Base-by-base conservation (phyloP, 2,888 invertebrate genomes). In the Anorthoa munda region DNA sequence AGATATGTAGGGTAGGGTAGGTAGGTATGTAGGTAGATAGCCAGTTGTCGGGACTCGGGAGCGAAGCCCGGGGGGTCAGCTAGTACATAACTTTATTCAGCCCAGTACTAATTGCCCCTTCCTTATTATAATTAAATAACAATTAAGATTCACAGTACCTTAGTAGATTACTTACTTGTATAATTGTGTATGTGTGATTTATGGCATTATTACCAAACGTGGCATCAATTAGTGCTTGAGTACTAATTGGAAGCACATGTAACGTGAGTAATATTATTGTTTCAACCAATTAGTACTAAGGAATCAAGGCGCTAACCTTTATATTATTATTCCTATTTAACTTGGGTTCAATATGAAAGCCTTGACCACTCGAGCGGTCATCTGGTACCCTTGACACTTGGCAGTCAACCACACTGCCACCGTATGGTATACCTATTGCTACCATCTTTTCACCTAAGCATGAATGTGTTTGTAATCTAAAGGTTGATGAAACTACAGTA, bases 181-280 rank as follows among this genome's bases (percentile, higher is more conserved):
- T 50, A 56, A 61, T 61, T 56, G 48, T 60, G 26, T 63, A 5
- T 56, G 13, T 53, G 21, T 51, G 50, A 51, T 61, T 58, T 53
- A 74, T 80, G 66, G 56, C 48, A 56, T 73, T 66, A 59, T 46
- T 66, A 31, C 58, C 59, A 63, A 75, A 53, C 70, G 69, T 68
- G 80, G 56, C 45, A 26, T 46, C 26, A 64, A 77, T 77, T 77
- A 82, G 58, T n/a, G 18, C 21, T n/a, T 12, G 12, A 13, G n/a
- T 48, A 59, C 64, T 82, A 77, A 82, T 65, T 64, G 50, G 17
- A 12, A 51, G 2, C 51, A 68, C 64, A 51, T 58, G 55, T 58
- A 63, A 7, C 26, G 17, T 39, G 26, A 26, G 61, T 56, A 66
- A 26, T 39, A 39, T 65, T 77, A 64, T 67, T 71, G 15, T 65